phyloP scores from a whole-genome alignment of 2,113 vertebrate species.

The Muntiacus muntjak region DNA sequence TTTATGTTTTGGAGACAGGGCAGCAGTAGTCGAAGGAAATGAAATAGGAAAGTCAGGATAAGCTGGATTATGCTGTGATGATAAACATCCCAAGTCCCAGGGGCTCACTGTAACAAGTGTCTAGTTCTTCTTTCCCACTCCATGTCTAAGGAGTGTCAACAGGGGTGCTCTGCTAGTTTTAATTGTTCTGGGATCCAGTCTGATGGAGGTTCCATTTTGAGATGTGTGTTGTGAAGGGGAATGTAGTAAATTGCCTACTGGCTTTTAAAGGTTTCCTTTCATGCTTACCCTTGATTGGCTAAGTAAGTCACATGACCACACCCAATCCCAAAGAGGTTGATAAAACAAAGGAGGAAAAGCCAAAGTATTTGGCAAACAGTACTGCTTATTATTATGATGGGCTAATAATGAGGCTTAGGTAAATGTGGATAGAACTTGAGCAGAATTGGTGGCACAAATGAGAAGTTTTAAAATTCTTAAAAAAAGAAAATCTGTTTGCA shows the following conservation, averaged over 20 bases:
- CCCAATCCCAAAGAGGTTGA: neutral
- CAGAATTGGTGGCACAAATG: conserved; percentile 24
- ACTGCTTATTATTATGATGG: conserved; percentile 44
- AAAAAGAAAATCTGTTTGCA: neutral
- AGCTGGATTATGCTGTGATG: neutral
- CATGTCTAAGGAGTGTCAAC: neutral
- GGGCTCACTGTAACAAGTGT: neutral
- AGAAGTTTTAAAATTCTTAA: neutral
- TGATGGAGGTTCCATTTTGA: neutral
- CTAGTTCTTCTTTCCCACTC: neutral
- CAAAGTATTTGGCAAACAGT: conserved; percentile 26
- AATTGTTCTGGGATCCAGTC: neutral
- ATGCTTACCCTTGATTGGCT: conserved; percentile 16
- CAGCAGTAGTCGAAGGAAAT: neutral
- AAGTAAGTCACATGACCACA: conserved; percentile 16
- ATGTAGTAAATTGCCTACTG: neutral
- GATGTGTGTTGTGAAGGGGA: neutral
- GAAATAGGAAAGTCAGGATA: neutral
- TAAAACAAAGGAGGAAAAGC: neutral
- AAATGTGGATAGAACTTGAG: neutral
- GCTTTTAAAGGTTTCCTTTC: neutral
- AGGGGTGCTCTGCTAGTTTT: neutral
- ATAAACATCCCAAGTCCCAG: neutral
- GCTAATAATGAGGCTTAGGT: neutral
- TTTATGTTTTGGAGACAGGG: neutral